Conservation (phyloP, 2,113 vertebrate genomes). For the Sarotherodon lohbergeri region DNA sequence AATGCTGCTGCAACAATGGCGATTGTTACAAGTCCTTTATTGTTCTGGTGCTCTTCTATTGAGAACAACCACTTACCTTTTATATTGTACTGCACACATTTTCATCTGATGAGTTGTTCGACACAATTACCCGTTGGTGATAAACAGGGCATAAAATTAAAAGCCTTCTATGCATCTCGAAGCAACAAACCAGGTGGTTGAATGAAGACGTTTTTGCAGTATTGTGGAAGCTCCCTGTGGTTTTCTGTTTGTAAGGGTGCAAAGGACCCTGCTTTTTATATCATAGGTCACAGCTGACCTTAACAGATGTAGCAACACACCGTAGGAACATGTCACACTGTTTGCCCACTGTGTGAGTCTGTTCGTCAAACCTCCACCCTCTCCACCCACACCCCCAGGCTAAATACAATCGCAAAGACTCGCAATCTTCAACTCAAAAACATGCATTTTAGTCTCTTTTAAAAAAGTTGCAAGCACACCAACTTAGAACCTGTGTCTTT, state of each 20-base stretch:
- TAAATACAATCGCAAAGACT: neutral
- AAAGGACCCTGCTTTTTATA: neutral
- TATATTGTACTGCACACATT: neutral
- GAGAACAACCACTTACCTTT: neutral
- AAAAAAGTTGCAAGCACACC: neutral
- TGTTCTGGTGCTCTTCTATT: neutral
- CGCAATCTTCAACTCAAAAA: neutral
- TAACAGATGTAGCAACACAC: neutral
- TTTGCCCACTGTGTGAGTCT: neutral
- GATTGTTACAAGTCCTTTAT: neutral
- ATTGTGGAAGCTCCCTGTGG: neutral
- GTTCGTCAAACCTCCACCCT: conserved; percentile 25
- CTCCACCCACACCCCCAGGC: neutral
- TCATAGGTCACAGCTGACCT: neutral
- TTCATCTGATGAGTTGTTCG: neutral
- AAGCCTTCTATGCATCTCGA: neutral
- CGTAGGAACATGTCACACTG: neutral
- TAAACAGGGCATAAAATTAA: neutral
- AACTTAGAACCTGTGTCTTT: neutral
- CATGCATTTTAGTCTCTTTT: neutral
- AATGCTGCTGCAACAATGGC: neutral
- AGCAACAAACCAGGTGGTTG: neutral
- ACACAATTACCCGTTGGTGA: neutral
- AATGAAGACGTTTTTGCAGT: neutral
- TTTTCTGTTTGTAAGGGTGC: neutral